These are phyloP conservation scores for Diadegma fenestrale DNA, from an alignment of 2,888 invertebrate species.

Conservation along the genomic window DNA sequence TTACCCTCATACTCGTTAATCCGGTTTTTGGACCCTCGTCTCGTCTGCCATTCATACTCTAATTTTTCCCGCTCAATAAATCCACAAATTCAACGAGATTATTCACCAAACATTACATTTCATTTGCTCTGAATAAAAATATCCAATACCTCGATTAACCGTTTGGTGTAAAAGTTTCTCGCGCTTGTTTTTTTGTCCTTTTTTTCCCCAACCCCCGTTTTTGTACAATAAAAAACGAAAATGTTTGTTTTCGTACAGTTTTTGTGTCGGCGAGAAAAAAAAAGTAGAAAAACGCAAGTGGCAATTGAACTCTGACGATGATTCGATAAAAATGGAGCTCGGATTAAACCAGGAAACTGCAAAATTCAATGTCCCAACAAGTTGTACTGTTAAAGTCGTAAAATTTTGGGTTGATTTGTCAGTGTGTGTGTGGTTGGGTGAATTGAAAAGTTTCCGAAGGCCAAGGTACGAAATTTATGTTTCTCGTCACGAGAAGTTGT, in stretches of 20 bases:
- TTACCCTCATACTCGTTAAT: slow-evolving; percentile 14
- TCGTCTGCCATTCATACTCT: not conserved
- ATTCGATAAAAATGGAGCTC: not conserved
- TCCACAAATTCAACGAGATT: not conserved
- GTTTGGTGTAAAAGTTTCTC: not conserved
- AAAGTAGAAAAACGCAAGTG: not conserved
- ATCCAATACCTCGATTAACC: not conserved
- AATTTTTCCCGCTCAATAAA: not conserved
- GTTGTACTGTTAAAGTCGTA: slow-evolving; percentile 14
- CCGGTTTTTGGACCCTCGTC: slow-evolving; percentile 22
- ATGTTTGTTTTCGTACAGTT: not conserved
- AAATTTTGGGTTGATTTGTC: slow-evolving; percentile 7
- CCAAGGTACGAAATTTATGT: slow-evolving; percentile 61
- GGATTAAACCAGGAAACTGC: not conserved
- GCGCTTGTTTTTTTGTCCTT: not conserved
- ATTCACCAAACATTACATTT: not conserved
- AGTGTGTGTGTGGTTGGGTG: slow-evolving; percentile 21
- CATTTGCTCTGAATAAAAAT: not conserved
- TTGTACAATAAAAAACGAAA: not conserved
- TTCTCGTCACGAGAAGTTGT: slow-evolving; percentile 63
- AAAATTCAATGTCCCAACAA: not conserved
- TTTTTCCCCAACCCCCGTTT: not conserved
- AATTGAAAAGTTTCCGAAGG: slow-evolving; percentile 13
- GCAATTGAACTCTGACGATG: not conserved
- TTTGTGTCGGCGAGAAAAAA: not conserved